Evolutionary conservation across 2,888 invertebrate species (phyloP).

Genomic region (Hoplodrina blanda): DNA sequence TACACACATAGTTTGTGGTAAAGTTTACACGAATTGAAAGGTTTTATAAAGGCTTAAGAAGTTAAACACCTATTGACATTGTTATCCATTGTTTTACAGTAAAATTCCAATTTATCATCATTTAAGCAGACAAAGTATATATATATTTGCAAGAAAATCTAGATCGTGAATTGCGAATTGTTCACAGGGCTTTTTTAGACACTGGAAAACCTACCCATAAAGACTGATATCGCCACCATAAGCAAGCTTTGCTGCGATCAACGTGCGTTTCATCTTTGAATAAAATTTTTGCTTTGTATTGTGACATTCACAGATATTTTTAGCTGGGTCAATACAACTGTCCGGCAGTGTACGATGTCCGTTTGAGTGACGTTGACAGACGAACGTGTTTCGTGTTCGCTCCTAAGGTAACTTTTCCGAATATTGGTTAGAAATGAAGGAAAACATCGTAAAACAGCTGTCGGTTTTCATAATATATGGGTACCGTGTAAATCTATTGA

Average conservation of each 20-base stretch:
- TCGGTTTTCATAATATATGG: slow-evolving; percentile 15
- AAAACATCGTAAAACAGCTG: slow-evolving; percentile 19
- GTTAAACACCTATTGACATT: not conserved
- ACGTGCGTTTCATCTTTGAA: not conserved
- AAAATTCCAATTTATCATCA: not conserved
- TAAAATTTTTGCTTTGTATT: not conserved
- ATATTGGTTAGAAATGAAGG: slow-evolving; percentile 35
- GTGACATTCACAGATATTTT: not conserved
- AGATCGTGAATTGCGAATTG: no score
- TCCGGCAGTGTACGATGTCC: slow-evolving; percentile 36
- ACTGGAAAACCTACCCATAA: not conserved
- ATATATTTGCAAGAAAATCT: not conserved
- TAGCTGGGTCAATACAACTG: slow-evolving; percentile 14
- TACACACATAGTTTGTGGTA: not conserved
- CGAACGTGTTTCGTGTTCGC: slow-evolving; percentile 50
- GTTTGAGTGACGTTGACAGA: slow-evolving; percentile 54
- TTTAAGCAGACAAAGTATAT: no score
- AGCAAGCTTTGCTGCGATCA: not conserved
- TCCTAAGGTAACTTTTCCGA: slow-evolving; percentile 36
- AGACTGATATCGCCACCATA: not conserved
- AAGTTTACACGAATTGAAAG: not conserved
- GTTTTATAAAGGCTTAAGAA: not conserved
- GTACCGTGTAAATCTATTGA: slow-evolving; percentile 8
- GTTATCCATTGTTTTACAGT: not conserved
- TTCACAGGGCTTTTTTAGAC: no score